These are phyloP conservation scores for Dermatophagoides farinae DNA, from an alignment of 1,140 invertebrate genomes.

Conservation along the genomic window DNA sequence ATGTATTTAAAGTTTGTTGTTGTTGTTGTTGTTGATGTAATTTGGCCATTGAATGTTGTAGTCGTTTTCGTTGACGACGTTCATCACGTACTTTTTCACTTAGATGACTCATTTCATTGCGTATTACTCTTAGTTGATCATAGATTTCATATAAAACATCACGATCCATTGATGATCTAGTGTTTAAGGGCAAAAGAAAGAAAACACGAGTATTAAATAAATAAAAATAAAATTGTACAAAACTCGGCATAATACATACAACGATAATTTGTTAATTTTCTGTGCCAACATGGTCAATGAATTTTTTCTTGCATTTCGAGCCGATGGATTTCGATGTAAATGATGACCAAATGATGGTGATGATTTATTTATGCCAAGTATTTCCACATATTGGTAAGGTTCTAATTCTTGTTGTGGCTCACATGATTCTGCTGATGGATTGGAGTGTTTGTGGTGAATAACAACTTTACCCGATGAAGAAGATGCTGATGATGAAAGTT, in stretches of 20 bases:
- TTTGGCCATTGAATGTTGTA: background rate
- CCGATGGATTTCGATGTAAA: background rate
- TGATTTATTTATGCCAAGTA: background rate
- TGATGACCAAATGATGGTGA: background rate
- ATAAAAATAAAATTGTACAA: background rate
- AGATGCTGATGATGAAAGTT: too few species aligned
- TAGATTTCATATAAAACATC: background rate
- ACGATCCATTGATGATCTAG: background rate
- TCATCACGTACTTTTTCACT: background rate
- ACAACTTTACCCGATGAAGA: too few species aligned
- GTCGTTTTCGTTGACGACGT: background rate
- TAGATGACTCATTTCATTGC: slow-evolving; percentile 1
- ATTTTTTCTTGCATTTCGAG: background rate
- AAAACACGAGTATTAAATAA: background rate
- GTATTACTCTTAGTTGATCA: background rate
- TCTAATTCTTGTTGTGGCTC: too few species aligned
- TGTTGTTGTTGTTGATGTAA: too few species aligned
- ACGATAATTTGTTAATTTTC: background rate
- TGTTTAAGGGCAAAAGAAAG: background rate
- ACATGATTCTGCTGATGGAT: too few species aligned
- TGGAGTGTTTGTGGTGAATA: too few species aligned
- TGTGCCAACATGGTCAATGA: background rate
- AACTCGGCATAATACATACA: too few species aligned
- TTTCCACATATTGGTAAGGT: background rate
- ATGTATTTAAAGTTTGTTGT: too few species aligned